These are phyloP conservation scores for Melinopterus prodromus DNA, from an alignment of 2,888 invertebrate genomes.

Conservation along the genomic window DNA sequence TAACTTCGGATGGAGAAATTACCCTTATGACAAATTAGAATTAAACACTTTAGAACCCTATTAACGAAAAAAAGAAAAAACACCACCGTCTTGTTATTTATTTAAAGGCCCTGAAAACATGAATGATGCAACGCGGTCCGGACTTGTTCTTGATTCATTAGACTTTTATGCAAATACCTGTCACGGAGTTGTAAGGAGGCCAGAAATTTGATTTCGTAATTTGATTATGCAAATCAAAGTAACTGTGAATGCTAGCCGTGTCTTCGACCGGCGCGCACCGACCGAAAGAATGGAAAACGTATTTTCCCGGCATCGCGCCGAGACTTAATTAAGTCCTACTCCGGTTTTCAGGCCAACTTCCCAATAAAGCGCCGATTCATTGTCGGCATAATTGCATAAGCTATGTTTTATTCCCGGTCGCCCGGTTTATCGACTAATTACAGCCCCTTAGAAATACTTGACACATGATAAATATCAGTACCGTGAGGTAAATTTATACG, in stretches of 20 bases:
- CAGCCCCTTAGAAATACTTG: neutral
- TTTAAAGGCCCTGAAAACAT: neutral
- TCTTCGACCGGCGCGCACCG: constrained; percentile 12
- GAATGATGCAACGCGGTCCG: neutral
- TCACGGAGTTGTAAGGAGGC: constrained; percentile 28
- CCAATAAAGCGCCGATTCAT: constrained; percentile 32
- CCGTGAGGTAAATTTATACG: neutral
- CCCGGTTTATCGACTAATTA: neutral
- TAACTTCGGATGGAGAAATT: neutral
- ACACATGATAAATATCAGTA: neutral
- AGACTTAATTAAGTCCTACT: constrained; percentile 30
- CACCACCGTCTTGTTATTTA: constrained; percentile 17
- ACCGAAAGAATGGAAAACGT: constrained; percentile 30
- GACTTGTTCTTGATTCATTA: constrained; percentile 28
- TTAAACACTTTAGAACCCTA: constrained; percentile 8
- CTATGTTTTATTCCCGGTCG: neutral
- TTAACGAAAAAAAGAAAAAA: constrained; percentile 6
- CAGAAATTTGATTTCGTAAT: constrained; percentile 36
- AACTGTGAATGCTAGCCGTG: constrained; percentile 28
- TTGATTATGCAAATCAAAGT: constrained; percentile 35
- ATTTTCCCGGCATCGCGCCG: constrained; percentile 30
- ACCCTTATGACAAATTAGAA: neutral
- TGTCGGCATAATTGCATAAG: constrained; percentile 30
- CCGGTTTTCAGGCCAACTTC: constrained; percentile 12
- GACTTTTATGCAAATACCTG: constrained; percentile 31